Conservation (phyloP, 2,888 invertebrate species). For the Acanthopleura granulata region DNA sequence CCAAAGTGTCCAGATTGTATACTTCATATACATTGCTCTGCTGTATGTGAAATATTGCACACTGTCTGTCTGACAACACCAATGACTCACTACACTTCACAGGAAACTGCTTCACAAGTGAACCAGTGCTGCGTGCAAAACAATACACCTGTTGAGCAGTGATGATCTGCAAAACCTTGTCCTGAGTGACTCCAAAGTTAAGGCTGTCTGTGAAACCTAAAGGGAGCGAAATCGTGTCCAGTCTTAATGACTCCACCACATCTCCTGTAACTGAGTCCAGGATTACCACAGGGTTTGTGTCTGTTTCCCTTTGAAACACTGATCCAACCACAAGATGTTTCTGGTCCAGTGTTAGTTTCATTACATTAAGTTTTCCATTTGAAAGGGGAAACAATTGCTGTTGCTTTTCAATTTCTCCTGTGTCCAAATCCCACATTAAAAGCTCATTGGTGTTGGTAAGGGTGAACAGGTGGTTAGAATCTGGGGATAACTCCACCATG, state of each 20-base stretch:
- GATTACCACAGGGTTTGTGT: constrained; percentile 41
- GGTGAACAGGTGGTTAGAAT: constrained; percentile 38
- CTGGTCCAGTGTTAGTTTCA: constrained; percentile 30
- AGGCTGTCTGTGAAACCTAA: constrained; percentile 45
- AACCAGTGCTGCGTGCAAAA: constrained; percentile 35
- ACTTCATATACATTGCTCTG: constrained; percentile 34
- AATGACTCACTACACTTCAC: constrained; percentile 34
- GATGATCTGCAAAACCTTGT: constrained; percentile 33
- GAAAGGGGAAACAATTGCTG: constrained; percentile 27
- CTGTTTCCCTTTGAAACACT: constrained; percentile 37
- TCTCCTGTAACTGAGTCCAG: constrained; percentile 39
- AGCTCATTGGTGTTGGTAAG: constrained; percentile 40
- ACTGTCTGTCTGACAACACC: constrained; percentile 32
- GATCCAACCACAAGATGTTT: constrained; percentile 38
- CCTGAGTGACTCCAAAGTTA: constrained; percentile 34
- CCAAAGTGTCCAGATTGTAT: constrained; percentile 31
- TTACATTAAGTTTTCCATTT: constrained; percentile 40
- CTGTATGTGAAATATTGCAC: constrained; percentile 36
- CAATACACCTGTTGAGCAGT: constrained; percentile 36
- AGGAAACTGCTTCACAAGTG: constrained; percentile 38
- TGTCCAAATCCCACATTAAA: constrained; percentile 42
- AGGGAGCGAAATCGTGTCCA: constrained; percentile 42
- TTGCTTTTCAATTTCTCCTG: constrained; percentile 43
- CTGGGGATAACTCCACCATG: constrained; percentile 35
- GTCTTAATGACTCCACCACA: constrained; percentile 31